Conservation (phyloP, 2,888 invertebrate species). For the Willowsia nigromaculata region DNA sequence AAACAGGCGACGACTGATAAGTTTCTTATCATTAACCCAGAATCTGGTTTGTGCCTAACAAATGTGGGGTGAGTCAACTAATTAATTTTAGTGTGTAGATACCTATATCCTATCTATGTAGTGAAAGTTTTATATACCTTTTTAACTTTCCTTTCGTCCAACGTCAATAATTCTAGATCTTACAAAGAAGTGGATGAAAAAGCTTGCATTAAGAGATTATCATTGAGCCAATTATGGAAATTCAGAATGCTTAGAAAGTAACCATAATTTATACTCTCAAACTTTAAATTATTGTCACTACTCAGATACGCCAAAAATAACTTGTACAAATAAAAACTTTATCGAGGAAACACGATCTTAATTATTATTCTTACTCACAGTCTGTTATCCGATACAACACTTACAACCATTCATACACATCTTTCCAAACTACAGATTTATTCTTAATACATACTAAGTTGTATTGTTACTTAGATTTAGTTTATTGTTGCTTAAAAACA, state of each 20-base stretch:
- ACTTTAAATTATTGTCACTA: neutral
- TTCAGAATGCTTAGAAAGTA: conserved; percentile 64
- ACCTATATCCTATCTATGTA: too few species aligned
- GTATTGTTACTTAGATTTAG: too few species aligned
- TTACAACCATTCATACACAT: neutral
- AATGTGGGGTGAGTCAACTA: conserved; percentile 61
- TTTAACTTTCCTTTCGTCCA: too few species aligned
- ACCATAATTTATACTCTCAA: neutral
- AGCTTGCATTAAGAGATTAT: conserved; percentile 43
- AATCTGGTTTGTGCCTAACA: conserved; percentile 67
- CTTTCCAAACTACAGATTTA: neutral
- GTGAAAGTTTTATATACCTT: too few species aligned
- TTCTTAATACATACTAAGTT: too few species aligned
- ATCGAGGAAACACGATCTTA: neutral
- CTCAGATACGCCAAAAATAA: neutral
- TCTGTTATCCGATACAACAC: neutral
- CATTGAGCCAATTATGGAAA: conserved; percentile 70
- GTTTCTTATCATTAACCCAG: conserved; percentile 64
- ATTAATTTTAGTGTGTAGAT: too few species aligned
- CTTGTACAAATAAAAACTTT: neutral
- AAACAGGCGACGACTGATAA: conserved; percentile 46
- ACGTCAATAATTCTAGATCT: neutral
- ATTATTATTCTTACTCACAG: neutral
- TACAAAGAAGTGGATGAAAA: conserved; percentile 69
- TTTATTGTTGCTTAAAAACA: too few species aligned